Conservation (phyloP, 2,888 invertebrate species). For the Cistogaster globosa region DNA sequence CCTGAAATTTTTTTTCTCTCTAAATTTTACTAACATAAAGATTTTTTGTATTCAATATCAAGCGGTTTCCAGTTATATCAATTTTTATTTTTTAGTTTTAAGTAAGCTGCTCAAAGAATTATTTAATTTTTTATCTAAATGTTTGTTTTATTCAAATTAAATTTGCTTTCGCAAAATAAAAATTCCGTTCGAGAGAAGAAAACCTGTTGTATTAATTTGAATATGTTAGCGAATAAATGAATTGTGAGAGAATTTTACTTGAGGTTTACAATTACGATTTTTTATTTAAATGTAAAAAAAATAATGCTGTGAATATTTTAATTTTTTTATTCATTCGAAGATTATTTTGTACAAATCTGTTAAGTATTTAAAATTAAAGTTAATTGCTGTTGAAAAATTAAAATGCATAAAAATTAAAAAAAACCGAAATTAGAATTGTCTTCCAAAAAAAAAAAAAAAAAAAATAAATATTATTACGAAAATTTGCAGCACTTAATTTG, state of each 20-base stretch:
- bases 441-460: too few species aligned
- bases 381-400: too few species aligned
- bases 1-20: not conserved
- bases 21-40: not conserved
- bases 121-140: constrained; percentile 59
- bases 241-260: not conserved
- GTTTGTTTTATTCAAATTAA: constrained; percentile 60
- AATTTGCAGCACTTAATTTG: too few species aligned
- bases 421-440: too few species aligned
- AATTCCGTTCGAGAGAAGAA: not conserved
- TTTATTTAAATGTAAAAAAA: too few species aligned
- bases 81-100: not conserved
- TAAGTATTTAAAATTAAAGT: too few species aligned
- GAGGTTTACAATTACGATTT: too few species aligned
- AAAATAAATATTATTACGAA: too few species aligned
- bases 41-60: constrained; percentile 5
- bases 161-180: not conserved
- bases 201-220: constrained; percentile 18
- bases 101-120: constrained; percentile 20
- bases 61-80: constrained; percentile 13
- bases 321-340: too few species aligned
- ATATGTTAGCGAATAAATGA: not conserved
- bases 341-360: too few species aligned
- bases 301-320: too few species aligned
- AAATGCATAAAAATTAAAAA: too few species aligned